Base-by-base conservation (phyloP, 2,113 vertebrate species). In the Urocolius indicus region DNA sequence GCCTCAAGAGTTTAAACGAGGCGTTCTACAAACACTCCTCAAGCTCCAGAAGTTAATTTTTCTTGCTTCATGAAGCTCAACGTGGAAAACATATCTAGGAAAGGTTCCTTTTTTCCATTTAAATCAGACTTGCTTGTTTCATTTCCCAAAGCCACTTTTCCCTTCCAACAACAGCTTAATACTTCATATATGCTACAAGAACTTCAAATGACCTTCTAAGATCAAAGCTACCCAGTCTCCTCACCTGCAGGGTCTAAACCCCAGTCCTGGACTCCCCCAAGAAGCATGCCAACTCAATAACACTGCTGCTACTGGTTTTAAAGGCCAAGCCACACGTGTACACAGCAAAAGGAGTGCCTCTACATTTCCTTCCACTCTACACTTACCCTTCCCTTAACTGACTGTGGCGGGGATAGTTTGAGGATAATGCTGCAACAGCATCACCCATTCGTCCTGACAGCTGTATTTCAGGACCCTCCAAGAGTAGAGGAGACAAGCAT, bases 401-500 rank as follows among this genome's bases (percentile, higher is more conserved):
- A 79, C 8, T 0, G 2, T 1, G 8, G 1, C 38, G 43, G 52
- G 30, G 24, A 62, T 4, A 16, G 11, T 20, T 0, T 54, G 48
- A 75, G 69, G 22, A 65, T 54, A 83, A 5, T 8, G 21, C 1
- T n/a, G 23, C 51, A 68, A 12, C 3, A 74, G 63, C 75, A 91
- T 3, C 79, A 63, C 3, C 36, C 79, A 49, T 20, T 43, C 78
- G 61, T 54, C 9, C 61, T 30, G 7, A 23, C 23, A 49, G 74
- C 66, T 79, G 48, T 12, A 71, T 41, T 46, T 26, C 71, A 49
- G 41, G 48, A 58, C 15, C 46, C 32, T 57, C 34, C 5, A 16
- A 80, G 43, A 65, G 30, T 19, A 54, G 4, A 30, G 23, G 13
- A 78, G 34, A 41, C 38, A 41, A 92, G 22, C 59, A 67, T 11